These are phyloP conservation scores for Clarias magur DNA, from an alignment of 2,113 vertebrate genomes.

Conservation along the genomic window DNA sequence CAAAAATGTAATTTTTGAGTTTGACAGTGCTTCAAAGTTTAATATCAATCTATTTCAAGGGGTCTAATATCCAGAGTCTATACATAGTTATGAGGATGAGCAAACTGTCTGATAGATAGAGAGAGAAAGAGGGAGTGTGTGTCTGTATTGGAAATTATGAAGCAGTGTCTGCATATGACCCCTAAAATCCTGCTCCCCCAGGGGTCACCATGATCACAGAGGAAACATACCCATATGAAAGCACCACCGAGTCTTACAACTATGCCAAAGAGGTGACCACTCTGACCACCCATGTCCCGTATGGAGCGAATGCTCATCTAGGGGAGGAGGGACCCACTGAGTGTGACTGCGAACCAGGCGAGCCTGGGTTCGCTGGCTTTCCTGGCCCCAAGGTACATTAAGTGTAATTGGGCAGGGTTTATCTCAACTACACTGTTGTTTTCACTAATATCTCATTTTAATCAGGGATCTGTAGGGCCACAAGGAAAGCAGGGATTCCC, in stretches of 20 bases:
- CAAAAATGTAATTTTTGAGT: background rate
- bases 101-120: constrained; percentile 28
- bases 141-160: background rate
- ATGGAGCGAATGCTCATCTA: constrained; percentile 44
- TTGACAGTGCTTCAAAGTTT: background rate
- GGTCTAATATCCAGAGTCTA: constrained; percentile 62
- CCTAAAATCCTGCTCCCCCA: constrained; percentile 57
- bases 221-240: constrained; percentile 65
- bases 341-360: constrained; percentile 70
- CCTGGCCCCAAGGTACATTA: constrained; percentile 69
- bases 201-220: constrained; percentile 75
- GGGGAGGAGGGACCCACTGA: constrained; percentile 59
- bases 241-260: constrained; percentile 67
- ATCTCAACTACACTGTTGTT: background rate
- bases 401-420: background rate
- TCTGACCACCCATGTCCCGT: constrained; percentile 67
- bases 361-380: constrained; percentile 69
- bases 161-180: constrained; percentile 61
- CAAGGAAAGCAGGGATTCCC: constrained; percentile 70
- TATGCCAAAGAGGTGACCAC: constrained; percentile 71
- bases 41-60: constrained; percentile 38
- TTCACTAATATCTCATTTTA: constrained; percentile 3
- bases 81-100: constrained; percentile 62
- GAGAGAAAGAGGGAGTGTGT: no score
- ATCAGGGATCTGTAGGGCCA: constrained; percentile 72